Percentiles rank a stretch among this genome's conserved stretches.
These are phyloP conservation scores for Scylla paramamosain DNA, from an alignment of 1,140 invertebrate genomes.

Conservation along the genomic window DNA sequence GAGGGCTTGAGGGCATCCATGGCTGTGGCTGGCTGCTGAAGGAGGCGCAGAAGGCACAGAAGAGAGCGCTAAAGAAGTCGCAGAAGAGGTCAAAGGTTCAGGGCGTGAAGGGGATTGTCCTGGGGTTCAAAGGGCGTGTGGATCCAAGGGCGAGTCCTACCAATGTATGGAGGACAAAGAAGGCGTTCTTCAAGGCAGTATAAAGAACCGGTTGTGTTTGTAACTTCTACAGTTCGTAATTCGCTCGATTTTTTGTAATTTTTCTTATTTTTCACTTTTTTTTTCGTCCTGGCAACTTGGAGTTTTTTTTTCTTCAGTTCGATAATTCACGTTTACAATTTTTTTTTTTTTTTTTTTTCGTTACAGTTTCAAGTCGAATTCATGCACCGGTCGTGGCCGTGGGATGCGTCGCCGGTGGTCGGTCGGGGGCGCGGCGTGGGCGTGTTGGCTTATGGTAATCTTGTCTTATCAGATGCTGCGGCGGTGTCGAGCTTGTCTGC, in stretches of 20 bases:
- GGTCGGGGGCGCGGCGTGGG: background rate
- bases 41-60: background rate
- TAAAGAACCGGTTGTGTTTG: background rate
- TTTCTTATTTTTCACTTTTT: background rate
- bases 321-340: background rate
- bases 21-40: background rate
- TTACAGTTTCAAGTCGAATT: background rate
- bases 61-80: background rate
- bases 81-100: too few relatives aligned
- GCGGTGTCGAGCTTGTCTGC: background rate
- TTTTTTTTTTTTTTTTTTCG: background rate
- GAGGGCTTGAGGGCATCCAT: slow-evolving; percentile 48
- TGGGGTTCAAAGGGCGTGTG: background rate
- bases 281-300: background rate
- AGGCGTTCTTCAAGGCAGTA: background rate
- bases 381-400: background rate
- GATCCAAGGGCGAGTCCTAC: background rate
- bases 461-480: background rate
- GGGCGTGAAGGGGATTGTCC: background rate
- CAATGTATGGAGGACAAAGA: background rate
- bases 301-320: background rate
- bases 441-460: background rate
- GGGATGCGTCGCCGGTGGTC: background rate
- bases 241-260: background rate
- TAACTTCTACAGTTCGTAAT: background rate